Evolutionary conservation across 2,797 vertebrate genomes (phyloP).

Genomic region (Pipistrellus pipistrellus): DNA sequence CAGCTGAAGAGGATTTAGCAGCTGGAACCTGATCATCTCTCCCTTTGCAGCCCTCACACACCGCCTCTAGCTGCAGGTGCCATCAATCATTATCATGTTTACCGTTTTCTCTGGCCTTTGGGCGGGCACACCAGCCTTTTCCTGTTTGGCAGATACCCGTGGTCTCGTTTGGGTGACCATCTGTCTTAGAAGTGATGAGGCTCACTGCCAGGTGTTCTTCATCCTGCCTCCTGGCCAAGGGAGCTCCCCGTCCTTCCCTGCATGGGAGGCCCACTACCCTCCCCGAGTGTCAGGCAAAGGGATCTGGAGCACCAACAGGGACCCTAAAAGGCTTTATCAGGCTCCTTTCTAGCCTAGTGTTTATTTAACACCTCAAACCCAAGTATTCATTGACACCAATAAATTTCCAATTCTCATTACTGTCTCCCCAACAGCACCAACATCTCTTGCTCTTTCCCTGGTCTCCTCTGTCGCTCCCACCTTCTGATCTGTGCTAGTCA

Average conservation of each 20-base stretch:
- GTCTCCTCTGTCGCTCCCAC: not conserved
- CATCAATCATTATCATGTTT: not conserved
- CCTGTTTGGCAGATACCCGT: not conserved
- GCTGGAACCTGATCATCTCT: not conserved
- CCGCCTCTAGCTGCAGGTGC: not conserved
- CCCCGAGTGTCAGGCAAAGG: not conserved
- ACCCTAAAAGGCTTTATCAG: not conserved
- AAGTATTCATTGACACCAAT: not conserved
- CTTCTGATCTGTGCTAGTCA: not conserved
- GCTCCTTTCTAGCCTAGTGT: not conserved
- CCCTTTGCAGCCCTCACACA: not conserved
- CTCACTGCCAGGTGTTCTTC: not conserved
- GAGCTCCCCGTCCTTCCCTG: not conserved
- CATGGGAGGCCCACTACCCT: not conserved
- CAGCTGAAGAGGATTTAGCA: not conserved
- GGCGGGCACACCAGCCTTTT: not conserved
- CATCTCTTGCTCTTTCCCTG: not conserved
- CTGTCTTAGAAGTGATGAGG: conserved; percentile 8
- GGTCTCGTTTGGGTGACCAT: not conserved
- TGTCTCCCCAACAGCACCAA: not conserved
- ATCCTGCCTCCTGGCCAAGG: not conserved
- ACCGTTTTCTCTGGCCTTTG: not conserved
- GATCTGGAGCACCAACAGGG: not conserved
- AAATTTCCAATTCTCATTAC: not conserved
- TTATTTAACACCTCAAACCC: not conserved